A percentile compares a stretch with the other conserved stretches of the same genome.
Evolutionary conservation across 2,888 invertebrate species (phyloP).

Genomic region (Microlaimidae sp.): DNA sequence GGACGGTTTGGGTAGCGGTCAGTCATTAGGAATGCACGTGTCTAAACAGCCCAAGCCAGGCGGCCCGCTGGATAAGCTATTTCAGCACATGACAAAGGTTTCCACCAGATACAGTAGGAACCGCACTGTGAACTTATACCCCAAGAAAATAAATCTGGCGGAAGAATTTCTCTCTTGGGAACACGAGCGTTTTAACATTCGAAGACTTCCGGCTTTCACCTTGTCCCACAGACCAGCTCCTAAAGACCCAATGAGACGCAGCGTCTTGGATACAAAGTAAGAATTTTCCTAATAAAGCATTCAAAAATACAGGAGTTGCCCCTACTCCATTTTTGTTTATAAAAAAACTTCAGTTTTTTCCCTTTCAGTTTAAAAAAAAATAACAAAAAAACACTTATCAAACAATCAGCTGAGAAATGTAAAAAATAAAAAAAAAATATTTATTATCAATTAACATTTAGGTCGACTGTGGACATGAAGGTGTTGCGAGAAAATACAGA

Average conservation of each 20-base stretch:
- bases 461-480: slow-evolving; percentile 45
- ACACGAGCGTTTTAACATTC: slow-evolving; percentile 84
- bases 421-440: no score
- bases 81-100: slow-evolving; percentile 16
- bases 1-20: slow-evolving; percentile 51
- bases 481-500: slow-evolving; percentile 52
- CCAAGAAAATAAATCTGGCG: slow-evolving; percentile 90
- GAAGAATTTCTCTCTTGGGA: slow-evolving; percentile 85
- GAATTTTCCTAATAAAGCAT: no score
- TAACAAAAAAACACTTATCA: no score
- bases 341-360: no score
- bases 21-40: slow-evolving; percentile 66
- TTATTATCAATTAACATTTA: no score
- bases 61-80: slow-evolving; percentile 48
- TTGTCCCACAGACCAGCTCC: slow-evolving; percentile 52
- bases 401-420: no score
- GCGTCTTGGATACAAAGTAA: slow-evolving; percentile 37
- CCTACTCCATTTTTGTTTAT: no score
- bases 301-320: no score
- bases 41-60: slow-evolving; percentile 83
- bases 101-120: background rate
- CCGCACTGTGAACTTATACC: slow-evolving; percentile 36
- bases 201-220: slow-evolving; percentile 75
- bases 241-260: slow-evolving; percentile 33
- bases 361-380: slow-evolving; percentile 13